phyloP scores from a whole-genome alignment of 2,888 invertebrate species.

The Athripsodes cinereus region DNA sequence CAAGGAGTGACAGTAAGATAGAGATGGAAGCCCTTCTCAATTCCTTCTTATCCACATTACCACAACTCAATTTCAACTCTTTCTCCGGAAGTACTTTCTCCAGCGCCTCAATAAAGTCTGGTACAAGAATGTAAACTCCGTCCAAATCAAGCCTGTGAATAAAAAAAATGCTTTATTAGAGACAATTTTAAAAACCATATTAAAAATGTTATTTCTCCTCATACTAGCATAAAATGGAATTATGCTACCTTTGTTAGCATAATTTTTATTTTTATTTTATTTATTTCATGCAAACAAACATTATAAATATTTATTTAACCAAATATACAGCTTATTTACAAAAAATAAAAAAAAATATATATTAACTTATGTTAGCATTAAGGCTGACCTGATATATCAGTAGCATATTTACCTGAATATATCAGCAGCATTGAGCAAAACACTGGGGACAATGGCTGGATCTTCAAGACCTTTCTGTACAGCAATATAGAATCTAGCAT shows the following conservation, averaged over 20 bases:
- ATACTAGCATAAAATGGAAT: too few relatives aligned
- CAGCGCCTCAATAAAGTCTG: constrained; percentile 81
- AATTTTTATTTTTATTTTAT: too few relatives aligned
- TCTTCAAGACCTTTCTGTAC: constrained; percentile 79
- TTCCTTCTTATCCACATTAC: constrained; percentile 64
- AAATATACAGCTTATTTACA: too few relatives aligned
- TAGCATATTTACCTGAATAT: constrained; percentile 75
- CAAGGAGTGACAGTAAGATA: constrained; percentile 82
- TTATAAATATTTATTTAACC: too few relatives aligned
- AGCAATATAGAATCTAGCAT: constrained; percentile 90
- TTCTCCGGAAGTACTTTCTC: constrained; percentile 87
- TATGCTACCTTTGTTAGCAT: too few relatives aligned
- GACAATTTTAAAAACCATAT: not conserved
- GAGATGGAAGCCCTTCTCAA: constrained; percentile 89
- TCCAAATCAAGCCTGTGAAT: constrained; percentile 70
- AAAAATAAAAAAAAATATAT: too few relatives aligned
- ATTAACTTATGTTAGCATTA: too few relatives aligned
- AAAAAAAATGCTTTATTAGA: too few relatives aligned
- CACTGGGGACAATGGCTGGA: constrained; percentile 71
- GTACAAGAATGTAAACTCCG: constrained; percentile 86
- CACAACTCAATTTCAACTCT: constrained; percentile 69
- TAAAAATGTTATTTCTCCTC: too few relatives aligned
- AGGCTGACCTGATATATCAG: too few relatives aligned
- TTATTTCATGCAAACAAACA: too few relatives aligned
- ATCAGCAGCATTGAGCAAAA: constrained; percentile 79